Evolutionary conservation across 1,140 invertebrate genomes (phyloP), one percentile per base, ranked within the genome.

Genomic region (Cotesia glomerata): DNA sequence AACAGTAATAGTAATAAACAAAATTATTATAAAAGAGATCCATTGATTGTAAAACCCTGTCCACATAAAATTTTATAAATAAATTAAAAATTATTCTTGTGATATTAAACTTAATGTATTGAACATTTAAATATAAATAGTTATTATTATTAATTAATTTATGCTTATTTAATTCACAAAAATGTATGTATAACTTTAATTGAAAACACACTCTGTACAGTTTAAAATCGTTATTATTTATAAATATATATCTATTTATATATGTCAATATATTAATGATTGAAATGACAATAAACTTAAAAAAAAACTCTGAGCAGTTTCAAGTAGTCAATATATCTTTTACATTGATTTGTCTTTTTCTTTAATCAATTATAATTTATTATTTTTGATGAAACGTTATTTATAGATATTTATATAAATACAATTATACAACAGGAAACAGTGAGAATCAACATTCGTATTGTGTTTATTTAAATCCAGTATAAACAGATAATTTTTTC

Each of bases 371-470:
- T 45, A 9, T 45, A 45, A 45, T 45, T 45, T 9, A 45, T 45
- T 45, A 45, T 36, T 63, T 45, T 45, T 36, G 39, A 62, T 58
- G 58, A 18, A 16, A 62, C 59, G 2, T 61, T 59, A 18, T 5
- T 35, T 35, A 63, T 63, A 9, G 11, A 35, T 39, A 65, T 51
- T 45, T 62, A 35, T 52, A 63, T 71, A 63, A 71, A 71, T 71
- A 71, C 69, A 63, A 71, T 71, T 52, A 71, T 71, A 34, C 63
- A 71, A 71, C 69, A 71, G 59, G 61, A 63, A 71, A 71, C 69
- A 71, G 69, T 35, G 59, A 71, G 52, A 63, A 71, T 71, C 59
- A 71, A 71, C 69, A 71, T 59, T 32, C 39, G 59, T 71, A 71
- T 54, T 26, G n/a, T 14, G 39, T 58, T 59, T 69, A 61, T 70